Evolutionary conservation across 2,888 invertebrate genomes (phyloP), one percentile per base, ranked within the genome.

Genomic region (Blomia tropicalis): DNA sequence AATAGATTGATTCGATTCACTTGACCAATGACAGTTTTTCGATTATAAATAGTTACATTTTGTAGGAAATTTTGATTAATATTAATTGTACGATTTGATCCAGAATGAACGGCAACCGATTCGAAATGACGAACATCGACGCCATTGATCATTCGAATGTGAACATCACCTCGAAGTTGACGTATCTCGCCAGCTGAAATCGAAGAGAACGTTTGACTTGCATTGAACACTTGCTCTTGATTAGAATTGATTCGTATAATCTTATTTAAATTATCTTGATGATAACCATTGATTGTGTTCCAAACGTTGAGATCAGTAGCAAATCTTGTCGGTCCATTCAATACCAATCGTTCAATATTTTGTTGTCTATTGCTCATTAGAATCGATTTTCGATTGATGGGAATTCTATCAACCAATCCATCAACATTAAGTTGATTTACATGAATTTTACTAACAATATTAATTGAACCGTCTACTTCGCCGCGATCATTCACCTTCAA

Each of bases 401-500:
- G 25, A 27, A 2, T 2, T 14, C 29, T 25, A 25, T 56, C 56
- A 2, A 56, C 56, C 25, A 3, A 1, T 3, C 56, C 56, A 19
- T 30, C n/a, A 14, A 56, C 27, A 22, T 29, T 25, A 19, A 56
- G 14, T 36, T 56, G 30, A 3, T 22, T 30, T 2, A 27, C 29
- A n/a, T 31, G 11, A 3, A 56, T 3, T 3, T 11, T n/a, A 19
- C n/a, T 3, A 3, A 56, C 32, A 27, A 56, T 29, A 36, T 30
- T 56, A 22, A 56, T 25, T 5, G 29, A 23, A 36, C 29, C 56
- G 23, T 56, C 29, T 11, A 56, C 25, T 36, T 56, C 31, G 14
- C 56, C 56, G 14, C 29, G 56, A 36, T 56, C 29, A 56, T 56
- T 56, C 4, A 27, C 29, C 29, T 56, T 56, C 4, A 56, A 11